Conservation (phyloP, 1,140 invertebrate genomes). For the Drosophila pandora region DNA sequence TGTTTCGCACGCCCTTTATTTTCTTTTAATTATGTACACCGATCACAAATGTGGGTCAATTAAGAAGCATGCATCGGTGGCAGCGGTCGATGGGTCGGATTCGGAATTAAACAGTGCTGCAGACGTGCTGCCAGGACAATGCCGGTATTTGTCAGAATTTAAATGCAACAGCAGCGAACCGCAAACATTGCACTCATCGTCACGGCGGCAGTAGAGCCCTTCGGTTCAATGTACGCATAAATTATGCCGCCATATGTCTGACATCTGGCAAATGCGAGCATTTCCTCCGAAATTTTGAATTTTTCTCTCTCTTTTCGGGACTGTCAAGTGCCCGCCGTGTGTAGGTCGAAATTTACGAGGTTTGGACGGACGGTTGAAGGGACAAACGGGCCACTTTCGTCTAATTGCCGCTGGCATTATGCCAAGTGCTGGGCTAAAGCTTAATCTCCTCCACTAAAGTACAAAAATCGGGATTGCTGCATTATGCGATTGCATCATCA, state of each 20-base stretch:
- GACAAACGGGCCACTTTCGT: slow-evolving; percentile 37
- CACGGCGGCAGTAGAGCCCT: slow-evolving; percentile 25
- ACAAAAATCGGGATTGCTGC: slow-evolving; percentile 14
- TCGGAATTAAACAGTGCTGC: slow-evolving; percentile 48
- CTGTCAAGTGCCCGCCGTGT: slow-evolving; percentile 53
- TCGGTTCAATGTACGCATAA: slow-evolving; percentile 73
- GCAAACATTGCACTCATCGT: slow-evolving; percentile 33
- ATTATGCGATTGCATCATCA: slow-evolving; percentile 25
- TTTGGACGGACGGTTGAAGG: slow-evolving; percentile 1
- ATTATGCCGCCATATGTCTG: slow-evolving; percentile 75
- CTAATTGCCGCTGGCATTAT: slow-evolving; percentile 68
- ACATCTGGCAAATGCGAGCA: slow-evolving; percentile 39
- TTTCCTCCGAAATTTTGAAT: slow-evolving; percentile 11
- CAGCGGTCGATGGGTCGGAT: slow-evolving; percentile 18
- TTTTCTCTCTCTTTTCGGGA: slow-evolving; percentile 19
- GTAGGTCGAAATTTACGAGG: slow-evolving; percentile 60
- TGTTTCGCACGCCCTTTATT: slow-evolving; percentile 23
- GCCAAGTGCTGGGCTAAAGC: slow-evolving; percentile 52
- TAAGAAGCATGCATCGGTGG: slow-evolving; percentile 29
- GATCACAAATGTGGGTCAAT: slow-evolving; percentile 71
- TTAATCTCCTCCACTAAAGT: slow-evolving; percentile 28
- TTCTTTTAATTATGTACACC: slow-evolving; percentile 68
- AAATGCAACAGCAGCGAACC: slow-evolving; percentile 41
- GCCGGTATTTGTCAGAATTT: slow-evolving; percentile 54
- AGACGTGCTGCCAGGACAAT: slow-evolving; percentile 40